Base-by-base conservation (phyloP, 1,140 invertebrate genomes). In the Plectus sambesii region DNA sequence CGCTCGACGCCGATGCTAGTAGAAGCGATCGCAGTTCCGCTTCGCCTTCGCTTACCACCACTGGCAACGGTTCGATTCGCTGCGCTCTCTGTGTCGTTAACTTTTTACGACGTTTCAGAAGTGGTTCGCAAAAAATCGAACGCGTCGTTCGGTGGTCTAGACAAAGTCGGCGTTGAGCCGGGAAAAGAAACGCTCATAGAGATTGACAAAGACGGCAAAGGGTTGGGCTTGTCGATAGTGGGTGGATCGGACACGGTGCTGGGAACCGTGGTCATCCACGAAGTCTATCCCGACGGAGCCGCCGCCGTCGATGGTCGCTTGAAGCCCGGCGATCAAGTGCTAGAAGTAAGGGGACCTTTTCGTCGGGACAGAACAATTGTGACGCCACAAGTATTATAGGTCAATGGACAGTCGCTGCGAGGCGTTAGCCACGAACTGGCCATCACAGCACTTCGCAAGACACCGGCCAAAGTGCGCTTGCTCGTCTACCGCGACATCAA, bases 261-360 rank as follows among this genome's bases (percentile, higher is more conserved):
- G 2, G 63, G 66, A 26, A 60, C 64, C 3, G 62, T 66, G n/a
- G 63, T 66, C 20, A 66, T 66, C 47, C 64, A 66, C 35, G 64
- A 66, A 53, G 63, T 66, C 1, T 66, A 68, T 47, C 53, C 55
- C 3, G 64, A 66, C 55, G 64, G 64, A 12, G 84, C 82, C 2
- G 82, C 87, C 12, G 84, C 82, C 0, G 83, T 84, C 65, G 92
- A 98, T 69, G 86, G 85, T 1, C 76, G 90, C 35, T 72, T 98
- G 22, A 78, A 82, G 68, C 80, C 82, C 3, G 92, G 88, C 3
- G 93, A 98, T 74, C 87, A 93, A 71, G 83, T 98, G 56, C 69
- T 92, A 19, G 64, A 67, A 56, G 64, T 66, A 22, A 20, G 36
- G 22, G 3, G 2, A 20, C 39, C 29, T 41, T 1, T 33, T 17